Percentiles rank a stretch among this genome's conserved stretches.
Conservation (phyloP, 2,888 invertebrate genomes). For the Augochlorella aurata region DNA sequence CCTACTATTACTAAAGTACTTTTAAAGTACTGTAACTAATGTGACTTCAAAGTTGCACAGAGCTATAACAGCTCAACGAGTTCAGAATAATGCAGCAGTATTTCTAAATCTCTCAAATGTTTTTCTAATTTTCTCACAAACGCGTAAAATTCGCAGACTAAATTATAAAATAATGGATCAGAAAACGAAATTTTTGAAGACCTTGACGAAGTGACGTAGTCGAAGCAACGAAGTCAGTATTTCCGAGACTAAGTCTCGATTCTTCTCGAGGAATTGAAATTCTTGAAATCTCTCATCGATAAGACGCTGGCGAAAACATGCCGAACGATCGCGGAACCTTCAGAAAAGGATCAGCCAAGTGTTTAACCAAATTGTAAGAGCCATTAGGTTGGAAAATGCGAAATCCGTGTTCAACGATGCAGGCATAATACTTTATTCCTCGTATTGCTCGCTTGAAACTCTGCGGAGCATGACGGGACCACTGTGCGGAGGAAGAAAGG, state of each 20-base stretch:
- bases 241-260: not conserved
- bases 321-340: conserved; percentile 3
- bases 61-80: too few species aligned
- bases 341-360: conserved; percentile 40
- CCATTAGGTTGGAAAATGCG: conserved; percentile 58
- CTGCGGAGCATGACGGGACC: conserved; percentile 34
- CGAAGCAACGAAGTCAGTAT: not conserved
- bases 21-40: too few species aligned
- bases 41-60: too few species aligned
- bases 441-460: conserved; percentile 39
- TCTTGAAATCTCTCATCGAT: conserved; percentile 9
- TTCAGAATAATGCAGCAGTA: too few species aligned
- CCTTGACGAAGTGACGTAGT: not conserved
- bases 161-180: too few species aligned
- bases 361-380: conserved; percentile 61
- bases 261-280: conserved; percentile 1
- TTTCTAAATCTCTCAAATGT: too few species aligned
- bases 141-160: too few species aligned
- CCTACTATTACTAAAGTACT: too few species aligned
- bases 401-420: conserved; percentile 50
- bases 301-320: conserved; percentile 19
- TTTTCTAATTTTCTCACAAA: too few species aligned
- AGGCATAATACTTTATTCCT: conserved; percentile 51
- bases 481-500: conserved; percentile 22
- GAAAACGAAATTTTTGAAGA: too few species aligned